A percentile compares a stretch with the other conserved stretches of the same genome.
phyloP scores from a whole-genome alignment of 2,888 invertebrate species.

The Prosopocoilus inquinatus region DNA sequence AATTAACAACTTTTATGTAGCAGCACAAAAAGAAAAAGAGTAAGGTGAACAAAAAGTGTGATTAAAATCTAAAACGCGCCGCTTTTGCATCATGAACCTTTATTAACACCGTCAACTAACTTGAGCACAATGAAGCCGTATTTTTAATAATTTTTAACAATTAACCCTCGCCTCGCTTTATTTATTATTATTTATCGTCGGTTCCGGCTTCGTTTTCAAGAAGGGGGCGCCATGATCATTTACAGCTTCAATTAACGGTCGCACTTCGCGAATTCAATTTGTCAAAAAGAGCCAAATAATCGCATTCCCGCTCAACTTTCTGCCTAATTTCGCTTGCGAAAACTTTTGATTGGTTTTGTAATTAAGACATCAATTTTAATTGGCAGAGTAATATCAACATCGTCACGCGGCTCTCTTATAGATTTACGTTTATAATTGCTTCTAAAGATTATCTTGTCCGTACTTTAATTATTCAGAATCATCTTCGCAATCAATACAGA shows the following conservation, averaged over 20 bases:
- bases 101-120: constrained; percentile 3
- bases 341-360: constrained; percentile 49
- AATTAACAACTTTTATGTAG: constrained; percentile 53
- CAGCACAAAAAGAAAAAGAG: constrained; percentile 45
- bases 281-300: too few relatives aligned
- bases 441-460: constrained; percentile 37
- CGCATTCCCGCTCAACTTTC: constrained; percentile 30
- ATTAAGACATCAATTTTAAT: constrained; percentile 51
- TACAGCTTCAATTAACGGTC: too few relatives aligned
- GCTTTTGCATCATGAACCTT: constrained; percentile 17
- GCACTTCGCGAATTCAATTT: too few relatives aligned
- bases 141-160: constrained; percentile 1
- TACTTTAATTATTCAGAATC: too few relatives aligned
- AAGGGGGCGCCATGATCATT: constrained; percentile 17
- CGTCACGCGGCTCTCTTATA: constrained; percentile 35
- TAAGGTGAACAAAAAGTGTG: constrained; percentile 21
- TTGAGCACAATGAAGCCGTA: neutral
- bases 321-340: constrained; percentile 43
- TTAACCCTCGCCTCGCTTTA: neutral
- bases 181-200: neutral
- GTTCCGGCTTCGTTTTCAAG: constrained; percentile 4
- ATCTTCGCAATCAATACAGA: too few relatives aligned
- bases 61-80: constrained; percentile 21
- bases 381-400: constrained; percentile 38
- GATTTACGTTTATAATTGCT: constrained; percentile 47